Base-by-base conservation (phyloP, 2,113 vertebrate genomes). In the Ivindomyrus marchei region DNA sequence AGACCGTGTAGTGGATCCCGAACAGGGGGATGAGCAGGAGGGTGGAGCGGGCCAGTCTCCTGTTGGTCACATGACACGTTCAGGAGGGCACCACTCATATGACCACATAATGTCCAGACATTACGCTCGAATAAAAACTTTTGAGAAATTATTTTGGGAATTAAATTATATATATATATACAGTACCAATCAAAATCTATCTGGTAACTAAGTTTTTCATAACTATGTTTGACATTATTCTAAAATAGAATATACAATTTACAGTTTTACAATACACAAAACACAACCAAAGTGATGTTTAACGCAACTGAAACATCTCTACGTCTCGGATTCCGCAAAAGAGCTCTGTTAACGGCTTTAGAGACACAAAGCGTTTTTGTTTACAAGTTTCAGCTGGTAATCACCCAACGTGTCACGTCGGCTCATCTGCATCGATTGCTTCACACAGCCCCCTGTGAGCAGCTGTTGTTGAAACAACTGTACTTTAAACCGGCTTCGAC, bases 21-120 rank as follows among this genome's bases (percentile, higher is more conserved):
- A 99, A 99, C 49, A 99, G 96, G 15, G 98, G 98, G 91, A 99
- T 99, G 94, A 99, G 93, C 90, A 99, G 97, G 90, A 99, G 95
- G 0, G 98, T 99, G n/a, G 98, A 99, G 93, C 99, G 99, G 21
- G 98, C 96, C 92, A 99, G 94, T 90, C 98, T 97, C 97, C 98
- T 99, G 95, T 85, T 52, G 84, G 85, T 62, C 89, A 85, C 36
- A 89, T 31, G 85, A 87, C 49, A 53, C 27, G 49, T 87, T 50
- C 15, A 87, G 42, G 15, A 19, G n/a, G 62, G 62, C n/a, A 58
- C 21, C 56, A 58, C 6, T 58, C 56, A 58, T 27, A 24, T 50
- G 21, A 47, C 10, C 4, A 4, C 4, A 42, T 49, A n/a, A 3
- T n/a, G 24, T 50, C 46, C 45, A 49, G 45, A n/a, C 45, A n/a